Base-by-base conservation (phyloP, 2,797 vertebrate species). In the Jordanella pulchra region DNA sequence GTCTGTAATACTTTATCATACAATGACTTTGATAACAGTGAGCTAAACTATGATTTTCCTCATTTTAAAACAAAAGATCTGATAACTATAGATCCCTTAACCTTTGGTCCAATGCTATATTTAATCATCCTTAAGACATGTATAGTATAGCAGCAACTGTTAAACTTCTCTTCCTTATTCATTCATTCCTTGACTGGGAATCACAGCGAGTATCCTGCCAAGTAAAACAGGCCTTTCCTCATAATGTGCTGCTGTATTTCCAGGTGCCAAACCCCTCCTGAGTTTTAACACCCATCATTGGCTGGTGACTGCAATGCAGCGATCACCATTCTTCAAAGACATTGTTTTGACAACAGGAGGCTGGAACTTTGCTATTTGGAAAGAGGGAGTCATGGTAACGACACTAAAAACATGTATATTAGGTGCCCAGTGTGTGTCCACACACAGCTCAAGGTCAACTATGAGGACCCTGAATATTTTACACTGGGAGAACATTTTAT, bases 351-450 rank as follows among this genome's bases (percentile, higher is more conserved):
- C 95, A 1, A 65, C 93, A 1, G 96, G 96, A 65, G 94, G 94
- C 25, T 95, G 87, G 93, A 95, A 94, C 44, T 93, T 99, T 79
- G 95, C 97, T 85, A 95, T 99, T 89, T 99, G 96, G 97, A 97
- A 95, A 82, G 97, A 99, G 88, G 95, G 92, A 18, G 76, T 96
- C 65, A 91, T 84, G 89, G 98, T 99, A 94, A 94, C 61, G 56
- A 67, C 55, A 81, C 5, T 30, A 4, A 21, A 60, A 3, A 3
- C 61, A 72, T 44, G 45, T 23, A 12, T 13, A n/a, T 50, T 44
- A 13, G 23, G 15, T 14, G 32, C 25, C 2, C 4, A 30, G 54
- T 56, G 32, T 32, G 4, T 12, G 15, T 30, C 14, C 58, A 42
- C 14, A 7, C 32, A 42, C 35, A 4, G 1, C 12, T 39, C 21